Evolutionary conservation across 2,797 vertebrate species (phyloP).

Genomic region (Phrynocephalus vlangalii): DNA sequence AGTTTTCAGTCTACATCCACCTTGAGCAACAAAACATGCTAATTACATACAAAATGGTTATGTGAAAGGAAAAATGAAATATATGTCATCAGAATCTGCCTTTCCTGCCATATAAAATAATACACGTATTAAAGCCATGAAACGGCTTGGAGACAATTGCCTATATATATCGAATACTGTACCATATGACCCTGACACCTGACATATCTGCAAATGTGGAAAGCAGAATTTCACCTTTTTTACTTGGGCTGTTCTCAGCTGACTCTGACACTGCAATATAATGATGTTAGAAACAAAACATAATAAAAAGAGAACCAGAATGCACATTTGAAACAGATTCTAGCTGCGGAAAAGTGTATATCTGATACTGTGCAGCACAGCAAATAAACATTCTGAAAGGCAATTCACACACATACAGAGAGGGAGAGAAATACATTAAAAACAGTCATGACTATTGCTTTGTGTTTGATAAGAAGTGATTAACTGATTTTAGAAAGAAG

Average conservation of each 20-base stretch:
- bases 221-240: background rate
- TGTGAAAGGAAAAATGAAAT: background rate
- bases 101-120: slow-evolving; percentile 25
- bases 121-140: slow-evolving; percentile 5
- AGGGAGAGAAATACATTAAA: too few species aligned
- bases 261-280: slow-evolving; percentile 6
- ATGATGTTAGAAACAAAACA: slow-evolving; percentile 31
- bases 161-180: slow-evolving; percentile 29
- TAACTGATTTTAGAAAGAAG: too few species aligned
- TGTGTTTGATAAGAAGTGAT: too few species aligned
- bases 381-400: too few species aligned
- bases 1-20: background rate
- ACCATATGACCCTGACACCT: slow-evolving; percentile 12
- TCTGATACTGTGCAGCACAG: too few species aligned
- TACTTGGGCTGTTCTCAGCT: slow-evolving; percentile 7
- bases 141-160: slow-evolving; percentile 31
- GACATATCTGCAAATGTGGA: background rate
- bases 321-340: slow-evolving; percentile 39
- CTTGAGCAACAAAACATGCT: background rate
- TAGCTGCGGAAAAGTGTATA: too few species aligned
- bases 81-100: background rate
- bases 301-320: slow-evolving; percentile 45
- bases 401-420: too few species aligned
- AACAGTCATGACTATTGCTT: too few species aligned
- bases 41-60: slow-evolving; percentile 18